Evolutionary conservation across 92 coral and sea anemone species (phyloP), one percentile per base, ranked within the genome.

Genomic region (Meandrina meandrites): DNA sequence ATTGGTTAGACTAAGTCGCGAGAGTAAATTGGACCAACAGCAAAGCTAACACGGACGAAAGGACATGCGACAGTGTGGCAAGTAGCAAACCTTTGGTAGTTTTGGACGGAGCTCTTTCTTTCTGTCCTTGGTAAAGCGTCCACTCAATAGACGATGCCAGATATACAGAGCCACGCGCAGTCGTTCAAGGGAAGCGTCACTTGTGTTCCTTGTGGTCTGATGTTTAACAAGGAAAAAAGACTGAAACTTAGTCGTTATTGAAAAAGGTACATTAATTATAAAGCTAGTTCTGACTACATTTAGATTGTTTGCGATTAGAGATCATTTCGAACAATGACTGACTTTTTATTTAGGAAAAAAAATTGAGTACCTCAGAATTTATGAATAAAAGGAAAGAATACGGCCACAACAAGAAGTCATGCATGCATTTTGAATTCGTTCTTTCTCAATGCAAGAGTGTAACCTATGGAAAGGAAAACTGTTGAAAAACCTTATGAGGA

Each of bases 61-160:
- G 5, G 64, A 21, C n/a, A 19, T 57, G 64, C 18, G 22, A 53
- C n/a, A 53, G 57, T 14, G 67, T 22, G 45, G 42, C 0, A 3
- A 34, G 36, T 17, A 18, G 69, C 84, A 24, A 48, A 95, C 98
- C 91, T 93, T 87, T 5, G 94, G 90, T 12, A 95, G 81, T 51
- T 83, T 90, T 27, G 94, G 85, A 36, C 98, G 77, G 10, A 95
- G 86, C 74, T 93, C 96, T 37, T 84, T 89, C 74, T 76, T 95
- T 62, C 82, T 84, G 34, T 87, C 80, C 37, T 93, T 95, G 54
- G 89, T 72, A 78, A 94, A 91, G 34, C 87, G 87, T 76, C 93
- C 92, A 34, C 93, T 80, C 69, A 95, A 78, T 34, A 95, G 73
- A 36, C 76, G 87, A 12, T 81, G 86, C 98, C 98, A 95, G 45